Evolutionary conservation across 37 sponge, comb jelly and placozoan species (phyloP), one percentile per base, ranked within the genome.

Genomic region (Geodia barretti): DNA sequence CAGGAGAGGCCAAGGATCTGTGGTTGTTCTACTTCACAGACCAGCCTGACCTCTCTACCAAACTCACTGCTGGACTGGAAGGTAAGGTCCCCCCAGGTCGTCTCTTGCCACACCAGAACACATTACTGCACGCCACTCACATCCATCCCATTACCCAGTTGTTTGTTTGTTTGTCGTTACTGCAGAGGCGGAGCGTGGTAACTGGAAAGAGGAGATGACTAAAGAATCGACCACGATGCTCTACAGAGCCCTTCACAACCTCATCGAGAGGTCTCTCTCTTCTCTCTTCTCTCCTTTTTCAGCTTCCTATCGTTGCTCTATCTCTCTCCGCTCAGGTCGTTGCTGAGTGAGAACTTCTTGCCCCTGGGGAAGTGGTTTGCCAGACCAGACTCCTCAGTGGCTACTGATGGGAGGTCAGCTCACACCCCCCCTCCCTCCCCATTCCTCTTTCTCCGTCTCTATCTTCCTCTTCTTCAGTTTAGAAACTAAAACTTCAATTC

Each of bases 281-380:
- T 47, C 39, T 41, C 21, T 47, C 9, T 38, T 73, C 3, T 11
- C 32, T 24, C 4, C 36, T 29, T 2, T 60, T 28, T 47, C 28
- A 39, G 7, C 59, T 54, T 47, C 21, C 38, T n/a, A n/a, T n/a
- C n/a, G n/a, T 54, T 60, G 34, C 3, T 17, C 62, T 76, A 2
- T 39, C 30, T 20, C 62, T 5, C 62, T 19, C 24, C 17, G 24
- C 20, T 11, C 32, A 92, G 93, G 79, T 88, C 93, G 20, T 58
- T 92, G 31, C 19, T 88, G 39, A 82, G 74, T 62, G 89, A 87
- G 72, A 81, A 78, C 70, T 92, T 88, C 59, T 77, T 88, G 21
- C 82, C 89, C 21, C 89, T 92, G 59, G 93, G 93, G 4, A 81
- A 85, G 62, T 92, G 93, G 93, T 92, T 85, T 82, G 93, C 86